Base-by-base conservation (phyloP, 2,113 vertebrate species). In the Halichoeres trimaculatus region DNA sequence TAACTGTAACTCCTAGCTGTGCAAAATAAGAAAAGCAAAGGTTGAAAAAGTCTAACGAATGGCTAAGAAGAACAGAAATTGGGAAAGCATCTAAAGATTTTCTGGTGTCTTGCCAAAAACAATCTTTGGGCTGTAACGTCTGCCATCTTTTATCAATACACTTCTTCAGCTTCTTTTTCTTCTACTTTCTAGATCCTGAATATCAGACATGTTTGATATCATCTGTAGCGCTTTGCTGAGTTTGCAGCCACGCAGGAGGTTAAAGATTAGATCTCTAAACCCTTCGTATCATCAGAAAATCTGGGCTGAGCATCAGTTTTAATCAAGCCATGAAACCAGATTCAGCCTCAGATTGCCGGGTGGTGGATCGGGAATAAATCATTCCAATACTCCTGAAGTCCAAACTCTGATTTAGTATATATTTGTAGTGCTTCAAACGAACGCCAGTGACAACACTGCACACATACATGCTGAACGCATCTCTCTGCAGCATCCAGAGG, bases 401-500 rank as follows among this genome's bases (percentile, higher is more conserved):
- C 17, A 1, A 19, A 16, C 43, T 5, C 6, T 7, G 16, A 4
- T 19, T 45, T 7, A 45, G 43, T 14, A 45, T 7, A 17, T n/a
- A 5, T 40, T 30, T 41, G 12, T 22, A 40, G 38, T 5, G 38
- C 38, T 40, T 40, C 38, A 40, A 3, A 40, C 9, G 38, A 40
- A 40, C 9, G 38, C 38, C 54, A 38, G 41, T 2, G 54, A 73
- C 19, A 50, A 45, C 67, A 48, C 50, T 26, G 19, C 35, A 51
- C 30, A 51, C 47, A 19, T 23, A 34, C 70, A 53, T 43, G n/a
- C 54, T 38, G 17, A 61, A 65, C 67, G 55, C 12, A 7, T 66
- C 60, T 51, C 23, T 54, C 17, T 60, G 61, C 6, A n/a, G 45
- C 54, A n/a, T 66, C 74, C 86, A 58, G 65, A 71, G 66, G 47